Evolutionary conservation across 2,888 invertebrate species (phyloP), one percentile per base, ranked within the genome.

Genomic region (Seira sanloemensis): DNA sequence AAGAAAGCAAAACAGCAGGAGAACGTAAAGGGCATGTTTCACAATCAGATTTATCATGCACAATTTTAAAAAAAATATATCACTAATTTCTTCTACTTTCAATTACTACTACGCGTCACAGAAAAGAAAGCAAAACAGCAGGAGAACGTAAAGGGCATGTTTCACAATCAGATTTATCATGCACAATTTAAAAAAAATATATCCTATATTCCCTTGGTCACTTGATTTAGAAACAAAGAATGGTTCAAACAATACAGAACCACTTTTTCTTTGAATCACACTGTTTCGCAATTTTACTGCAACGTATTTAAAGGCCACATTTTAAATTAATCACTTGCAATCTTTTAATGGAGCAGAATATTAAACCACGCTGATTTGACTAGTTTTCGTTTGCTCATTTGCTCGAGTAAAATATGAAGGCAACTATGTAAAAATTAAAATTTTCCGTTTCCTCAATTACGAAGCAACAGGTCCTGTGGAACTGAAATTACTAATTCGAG

Each of bases 161-260:
- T 9, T 12, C 37, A 37, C 7, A 9, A 37, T 37, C n/a, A n/a
- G n/a, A 5, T 37, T 37, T 37, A 37, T n/a, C n/a, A n/a, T n/a
- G 37, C 12, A 37, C 37, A 37, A 37, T 37, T 37, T 37, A 9
- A 12, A 5, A 37, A 5, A 37, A 37, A 37, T 37, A 12, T n/a
- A n/a, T n/a, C n/a, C 37, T 5, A 37, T 9, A 37, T 62, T 62
- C 23, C 58, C 62, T 62, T 37, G 37, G 5, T 21, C 23, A 19
- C 62, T 62, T 62, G 2, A 16, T 62, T 21, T 62, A 62, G 62
- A 62, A 2, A n/a, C 16, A 37, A 37, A 2, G 9, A 27, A 23
- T 78, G 78, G 69, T 78, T 78, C 78, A 78, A 7, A n/a, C 21
- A 69, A 21, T 69, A 78, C 78, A 69, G 78, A 78, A 78, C 62